These are phyloP conservation scores for Myiothlypis chrysogaster DNA, from an alignment of 2,797 vertebrate species.

Conservation along the genomic window DNA sequence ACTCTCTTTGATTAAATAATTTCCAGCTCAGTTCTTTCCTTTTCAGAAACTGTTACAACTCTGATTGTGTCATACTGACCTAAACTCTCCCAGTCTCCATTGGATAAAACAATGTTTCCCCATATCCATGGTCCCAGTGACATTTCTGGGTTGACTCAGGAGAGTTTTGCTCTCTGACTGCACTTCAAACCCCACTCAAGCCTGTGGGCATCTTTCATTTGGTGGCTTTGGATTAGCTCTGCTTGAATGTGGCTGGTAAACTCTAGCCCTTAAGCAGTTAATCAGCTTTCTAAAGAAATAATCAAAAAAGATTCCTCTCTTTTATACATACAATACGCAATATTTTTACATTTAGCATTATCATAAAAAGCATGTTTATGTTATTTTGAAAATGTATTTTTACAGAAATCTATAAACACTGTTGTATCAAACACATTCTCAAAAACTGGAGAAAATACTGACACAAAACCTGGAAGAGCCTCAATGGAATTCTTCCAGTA, in stretches of 20 bases:
- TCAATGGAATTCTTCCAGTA: constrained; percentile 64
- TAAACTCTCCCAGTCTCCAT: background rate
- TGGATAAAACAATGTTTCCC: background rate
- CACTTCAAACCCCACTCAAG: background rate
- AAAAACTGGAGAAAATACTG: constrained; percentile 74
- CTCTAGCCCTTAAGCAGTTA: constrained; percentile 43
- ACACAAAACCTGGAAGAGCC: constrained; percentile 71
- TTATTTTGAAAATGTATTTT: constrained; percentile 73
- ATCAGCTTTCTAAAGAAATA: constrained; percentile 56
- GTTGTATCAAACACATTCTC: constrained; percentile 78
- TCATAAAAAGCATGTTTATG: constrained; percentile 75
- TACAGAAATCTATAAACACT: constrained; percentile 77
- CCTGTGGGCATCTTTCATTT: background rate
- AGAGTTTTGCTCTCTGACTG: background rate
- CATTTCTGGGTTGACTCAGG: background rate
- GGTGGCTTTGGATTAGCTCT: constrained; percentile 6
- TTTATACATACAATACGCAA: constrained; percentile 66
- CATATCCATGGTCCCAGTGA: background rate
- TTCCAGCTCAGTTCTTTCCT: background rate
- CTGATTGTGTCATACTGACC: background rate
- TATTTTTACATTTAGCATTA: constrained; percentile 66
- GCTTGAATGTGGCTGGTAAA: background rate
- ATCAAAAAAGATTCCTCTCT: constrained; percentile 41
- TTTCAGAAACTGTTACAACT: background rate
- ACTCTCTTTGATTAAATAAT: background rate